Evolutionary conservation across 2,888 invertebrate genomes (phyloP), one percentile per base, ranked within the genome.

Genomic region (Drosophila macrospina): DNA sequence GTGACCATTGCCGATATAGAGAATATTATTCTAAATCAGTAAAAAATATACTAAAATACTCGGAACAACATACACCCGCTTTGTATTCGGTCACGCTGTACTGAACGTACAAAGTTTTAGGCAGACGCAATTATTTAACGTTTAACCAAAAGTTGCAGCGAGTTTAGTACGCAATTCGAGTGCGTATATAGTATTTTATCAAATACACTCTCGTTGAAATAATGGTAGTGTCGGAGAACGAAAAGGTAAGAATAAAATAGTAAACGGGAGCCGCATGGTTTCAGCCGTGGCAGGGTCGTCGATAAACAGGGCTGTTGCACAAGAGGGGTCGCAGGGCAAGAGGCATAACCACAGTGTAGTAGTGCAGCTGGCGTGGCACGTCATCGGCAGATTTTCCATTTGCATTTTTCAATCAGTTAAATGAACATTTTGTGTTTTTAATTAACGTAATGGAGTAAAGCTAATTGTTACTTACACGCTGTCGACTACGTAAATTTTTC

Each of bases 171-270:
- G 82, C 76, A 71, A 57, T 7, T 51, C 13, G 20, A 66, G 80
- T 69, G 86, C 70, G 77, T 87, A 75, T 67, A 57, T 57, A 62
- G 44, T 51, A 52, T 54, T 66, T 66, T 4, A 5, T 39, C 5
- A 69, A 61, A 54, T 55, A 66, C 54, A 74, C 55, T 42, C 45
- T 52, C 56, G 55, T 68, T 64, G 54, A 60, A 56, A 84, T 52
- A 42, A 86, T 86, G 86, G 86, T 86, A 54, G 83, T 88, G 79
- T 88, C 87, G 54, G 88, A 86, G 74, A 86, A 59, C 54, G 86
- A 86, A 50, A 86, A 86, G 86, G 86, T 86, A 78, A 86, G 86
- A 32, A 52, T 32, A 36, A 69, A 65, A 59, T 55, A 26, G 26
- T 30, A 54, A 74, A 62, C 44, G 50, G 44, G 15, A 65, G 75